phyloP scores from a whole-genome alignment of 2,797 vertebrate species.

The Notamacropus eugenii region DNA sequence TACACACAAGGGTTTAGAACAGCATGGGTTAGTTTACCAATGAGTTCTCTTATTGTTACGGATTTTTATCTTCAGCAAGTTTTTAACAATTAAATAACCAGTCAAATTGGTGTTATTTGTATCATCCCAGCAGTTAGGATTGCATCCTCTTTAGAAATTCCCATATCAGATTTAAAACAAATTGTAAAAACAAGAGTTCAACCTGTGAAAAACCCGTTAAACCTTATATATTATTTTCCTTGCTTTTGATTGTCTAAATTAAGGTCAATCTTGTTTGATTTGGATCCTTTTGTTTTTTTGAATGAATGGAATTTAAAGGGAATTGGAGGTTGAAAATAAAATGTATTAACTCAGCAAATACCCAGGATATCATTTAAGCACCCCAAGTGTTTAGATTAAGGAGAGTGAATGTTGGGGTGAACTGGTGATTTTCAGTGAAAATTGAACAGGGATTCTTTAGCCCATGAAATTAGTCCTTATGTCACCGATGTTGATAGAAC shows the following conservation, averaged over 20 bases:
- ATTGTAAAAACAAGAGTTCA: background rate
- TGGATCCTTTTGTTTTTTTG: constrained; percentile 55
- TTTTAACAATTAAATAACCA: constrained; percentile 69
- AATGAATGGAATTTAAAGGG: constrained; percentile 41
- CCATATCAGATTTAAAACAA: constrained; percentile 4
- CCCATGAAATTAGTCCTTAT: constrained; percentile 53
- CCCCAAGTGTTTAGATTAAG: constrained; percentile 14
- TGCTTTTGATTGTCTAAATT: constrained; percentile 10
- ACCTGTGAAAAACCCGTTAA: background rate
- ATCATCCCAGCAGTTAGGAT: constrained; percentile 60
- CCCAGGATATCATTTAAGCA: constrained; percentile 1
- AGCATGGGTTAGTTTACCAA: constrained; percentile 37
- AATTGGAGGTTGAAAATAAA: constrained; percentile 53
- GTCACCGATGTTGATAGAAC: background rate
- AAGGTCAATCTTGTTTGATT: constrained; percentile 15
- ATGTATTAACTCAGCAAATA: constrained; percentile 16
- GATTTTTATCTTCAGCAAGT: constrained; percentile 68
- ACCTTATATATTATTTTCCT: constrained; percentile 2
- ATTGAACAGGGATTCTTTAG: constrained; percentile 5
- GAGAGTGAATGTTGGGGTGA: background rate
- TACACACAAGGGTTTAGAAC: constrained; percentile 33
- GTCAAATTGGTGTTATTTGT: constrained; percentile 46
- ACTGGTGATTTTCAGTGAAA: constrained; percentile 47
- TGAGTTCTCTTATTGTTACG: constrained; percentile 47
- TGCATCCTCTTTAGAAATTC: constrained; percentile 30